phyloP scores from a whole-genome alignment of 1,140 invertebrate species.

The Geopemphigus sp. region DNA sequence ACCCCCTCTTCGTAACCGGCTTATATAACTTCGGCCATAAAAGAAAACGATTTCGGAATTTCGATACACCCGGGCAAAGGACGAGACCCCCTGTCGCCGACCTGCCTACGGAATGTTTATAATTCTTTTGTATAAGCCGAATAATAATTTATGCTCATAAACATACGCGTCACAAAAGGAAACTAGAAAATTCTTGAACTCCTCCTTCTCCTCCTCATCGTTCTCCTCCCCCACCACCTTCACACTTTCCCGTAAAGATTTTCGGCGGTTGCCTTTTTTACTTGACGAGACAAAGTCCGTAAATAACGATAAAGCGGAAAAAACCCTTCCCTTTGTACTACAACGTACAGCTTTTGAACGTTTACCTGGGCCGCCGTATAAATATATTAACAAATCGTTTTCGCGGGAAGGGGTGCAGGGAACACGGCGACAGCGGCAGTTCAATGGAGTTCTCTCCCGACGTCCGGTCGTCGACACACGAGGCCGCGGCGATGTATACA shows the following conservation, averaged over 20 bases:
- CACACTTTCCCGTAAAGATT: too few relatives aligned
- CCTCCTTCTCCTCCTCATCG: too few relatives aligned
- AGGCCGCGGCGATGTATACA: too few relatives aligned
- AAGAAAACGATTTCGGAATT: slow-evolving; percentile 46
- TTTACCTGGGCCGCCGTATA: slow-evolving; percentile 16
- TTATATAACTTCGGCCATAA: slow-evolving; percentile 24
- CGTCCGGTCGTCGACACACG: too few relatives aligned
- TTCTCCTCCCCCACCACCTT: too few relatives aligned
- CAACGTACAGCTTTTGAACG: slow-evolving; percentile 5
- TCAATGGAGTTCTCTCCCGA: slow-evolving; percentile 9
- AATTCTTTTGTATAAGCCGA: slow-evolving; percentile 35
- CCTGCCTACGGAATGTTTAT: slow-evolving; percentile 37
- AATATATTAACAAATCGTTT: slow-evolving; percentile 28
- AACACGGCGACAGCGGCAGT: neutral
- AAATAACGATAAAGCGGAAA: too few relatives aligned
- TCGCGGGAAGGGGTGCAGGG: neutral
- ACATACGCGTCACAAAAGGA: slow-evolving; percentile 34
- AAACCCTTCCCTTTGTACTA: neutral
- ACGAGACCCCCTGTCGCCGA: too few relatives aligned
- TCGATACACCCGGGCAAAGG: slow-evolving; percentile 38
- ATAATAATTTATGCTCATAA: slow-evolving; percentile 48
- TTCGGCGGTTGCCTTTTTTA: neutral
- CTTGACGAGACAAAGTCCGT: slow-evolving; percentile 9
- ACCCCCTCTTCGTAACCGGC: neutral
- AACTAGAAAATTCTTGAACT: slow-evolving; percentile 31